phyloP scores from a whole-genome alignment of 2,797 vertebrate genomes.

The Chanos chanos region DNA sequence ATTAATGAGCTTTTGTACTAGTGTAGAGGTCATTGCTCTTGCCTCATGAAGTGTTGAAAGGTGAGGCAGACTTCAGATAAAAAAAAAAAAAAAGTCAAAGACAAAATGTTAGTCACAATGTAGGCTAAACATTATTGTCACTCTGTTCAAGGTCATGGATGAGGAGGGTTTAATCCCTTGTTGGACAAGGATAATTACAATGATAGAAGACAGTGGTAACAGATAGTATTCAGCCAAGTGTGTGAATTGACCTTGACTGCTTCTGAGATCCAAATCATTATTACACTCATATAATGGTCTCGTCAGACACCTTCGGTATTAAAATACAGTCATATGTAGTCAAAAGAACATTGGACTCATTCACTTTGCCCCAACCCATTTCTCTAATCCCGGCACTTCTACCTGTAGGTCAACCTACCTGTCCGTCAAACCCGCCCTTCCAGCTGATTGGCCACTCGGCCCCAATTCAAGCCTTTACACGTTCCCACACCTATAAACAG shows the following conservation, averaged over 20 bases:
- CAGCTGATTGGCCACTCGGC: conserved; percentile 6
- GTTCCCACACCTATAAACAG: conserved; percentile 16
- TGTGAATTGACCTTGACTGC: conserved; percentile 10
- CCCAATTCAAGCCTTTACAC: no score
- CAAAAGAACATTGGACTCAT: neutral
- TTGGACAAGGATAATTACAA: conserved; percentile 28
- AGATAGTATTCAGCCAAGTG: conserved; percentile 35
- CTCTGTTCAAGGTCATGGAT: conserved; percentile 10
- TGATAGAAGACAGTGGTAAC: conserved; percentile 25
- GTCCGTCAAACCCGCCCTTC: neutral
- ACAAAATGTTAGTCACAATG: no score
- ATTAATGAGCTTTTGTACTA: no score
- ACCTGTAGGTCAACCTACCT: neutral
- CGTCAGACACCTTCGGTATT: neutral
- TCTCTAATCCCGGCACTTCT: neutral
- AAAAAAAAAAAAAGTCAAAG: no score
- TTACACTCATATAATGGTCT: conserved; percentile 13
- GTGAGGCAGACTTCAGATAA: no score
- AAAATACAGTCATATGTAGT: neutral
- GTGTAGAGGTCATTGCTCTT: no score
- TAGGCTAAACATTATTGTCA: no score
- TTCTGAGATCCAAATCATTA: conserved; percentile 25
- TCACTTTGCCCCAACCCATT: neutral
- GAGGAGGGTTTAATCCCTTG: conserved; percentile 13
- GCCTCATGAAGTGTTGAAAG: no score